Evolutionary conservation across 2,113 vertebrate genomes (phyloP), one percentile per base, ranked within the genome.

Genomic region (Phaetusa simplex): DNA sequence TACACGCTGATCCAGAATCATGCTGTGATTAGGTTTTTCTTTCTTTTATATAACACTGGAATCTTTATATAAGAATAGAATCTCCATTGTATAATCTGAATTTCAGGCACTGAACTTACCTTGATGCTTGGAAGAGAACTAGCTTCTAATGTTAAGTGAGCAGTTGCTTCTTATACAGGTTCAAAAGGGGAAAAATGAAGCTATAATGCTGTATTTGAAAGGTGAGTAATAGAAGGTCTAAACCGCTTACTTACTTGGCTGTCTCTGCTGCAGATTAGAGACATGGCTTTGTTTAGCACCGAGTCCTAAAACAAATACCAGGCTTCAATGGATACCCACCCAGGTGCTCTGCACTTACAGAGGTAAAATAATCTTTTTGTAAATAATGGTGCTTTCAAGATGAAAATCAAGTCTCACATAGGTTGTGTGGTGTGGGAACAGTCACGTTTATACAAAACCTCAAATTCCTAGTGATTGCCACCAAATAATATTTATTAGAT

Each of bases 331-430:
- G 43, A 82, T 95, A 88, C 10, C 61, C 47, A 86, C 74, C 36
- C 50, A 95, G 45, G 40, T 96, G 64, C 82, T 95, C 90, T 42
- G 23, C 72, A 95, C 71, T 92, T 91, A 78, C 55, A 97, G 74
- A 93, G 90, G 93, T 82, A 97, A 96, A 59, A 94, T 93, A 96
- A 94, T 91, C 29, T 66, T 78, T 96, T 82, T 59, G 67, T 79
- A 97, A 97, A 94, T 56, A 96, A 81, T 70, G 43, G 90, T 87
- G 67, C n/a, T 97, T 90, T 91, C 56, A 88, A 95, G 69, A 73
- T 65, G 86, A 94, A 97, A 97, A 95, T 88, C 84, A 97, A 53
- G 56, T 94, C 87, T 95, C 52, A 96, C 88, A 62, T 74, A 58
- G 15, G 40, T 43, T 81, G 45, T 42, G 27, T 79, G 88, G 14